phyloP scores from a whole-genome alignment of 2,888 invertebrate genomes.

The Drosophila maculinotata region DNA sequence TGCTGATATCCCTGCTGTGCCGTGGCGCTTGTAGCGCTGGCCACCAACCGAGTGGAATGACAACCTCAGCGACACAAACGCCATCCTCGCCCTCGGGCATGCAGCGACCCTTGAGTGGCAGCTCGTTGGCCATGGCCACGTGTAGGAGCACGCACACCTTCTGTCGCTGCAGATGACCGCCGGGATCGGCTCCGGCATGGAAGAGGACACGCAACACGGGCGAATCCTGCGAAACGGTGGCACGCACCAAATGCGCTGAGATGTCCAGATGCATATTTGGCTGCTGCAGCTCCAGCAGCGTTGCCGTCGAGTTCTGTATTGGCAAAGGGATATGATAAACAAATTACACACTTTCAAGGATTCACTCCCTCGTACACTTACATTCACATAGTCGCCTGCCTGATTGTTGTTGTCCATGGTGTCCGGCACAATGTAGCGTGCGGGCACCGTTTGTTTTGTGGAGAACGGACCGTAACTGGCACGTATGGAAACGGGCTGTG shows the following conservation, averaged over 20 bases:
- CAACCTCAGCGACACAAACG: conserved; percentile 95
- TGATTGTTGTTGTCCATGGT: conserved; percentile 87
- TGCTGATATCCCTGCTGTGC: conserved; percentile 86
- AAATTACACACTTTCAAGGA: too few species aligned
- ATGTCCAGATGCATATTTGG: conserved; percentile 93
- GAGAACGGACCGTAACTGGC: conserved; percentile 98
- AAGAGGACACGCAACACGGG: conserved; percentile 97
- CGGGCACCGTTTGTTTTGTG: conserved; percentile 97
- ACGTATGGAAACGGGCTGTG: conserved; percentile 95
- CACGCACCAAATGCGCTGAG: conserved; percentile 96
- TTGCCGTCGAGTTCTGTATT: conserved; percentile 86
- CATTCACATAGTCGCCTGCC: conserved; percentile 82
- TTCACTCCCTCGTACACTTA: too few species aligned
- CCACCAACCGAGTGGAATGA: conserved; percentile 97
- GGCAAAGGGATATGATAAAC: too few species aligned
- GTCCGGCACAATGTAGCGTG: conserved; percentile 94
- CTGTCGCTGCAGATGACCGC: conserved; percentile 91
- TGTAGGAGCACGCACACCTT: conserved; percentile 93
- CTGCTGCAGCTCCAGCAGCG: conserved; percentile 88
- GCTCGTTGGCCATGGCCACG: conserved; percentile 88
- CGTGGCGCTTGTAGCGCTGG: conserved; percentile 89
- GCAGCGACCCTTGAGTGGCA: conserved; percentile 93
- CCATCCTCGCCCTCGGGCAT: conserved; percentile 97
- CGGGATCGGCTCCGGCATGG: conserved; percentile 94
- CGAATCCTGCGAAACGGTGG: conserved; percentile 93